Base-by-base conservation (phyloP, 1,140 invertebrate species). In the Atta colombica region DNA sequence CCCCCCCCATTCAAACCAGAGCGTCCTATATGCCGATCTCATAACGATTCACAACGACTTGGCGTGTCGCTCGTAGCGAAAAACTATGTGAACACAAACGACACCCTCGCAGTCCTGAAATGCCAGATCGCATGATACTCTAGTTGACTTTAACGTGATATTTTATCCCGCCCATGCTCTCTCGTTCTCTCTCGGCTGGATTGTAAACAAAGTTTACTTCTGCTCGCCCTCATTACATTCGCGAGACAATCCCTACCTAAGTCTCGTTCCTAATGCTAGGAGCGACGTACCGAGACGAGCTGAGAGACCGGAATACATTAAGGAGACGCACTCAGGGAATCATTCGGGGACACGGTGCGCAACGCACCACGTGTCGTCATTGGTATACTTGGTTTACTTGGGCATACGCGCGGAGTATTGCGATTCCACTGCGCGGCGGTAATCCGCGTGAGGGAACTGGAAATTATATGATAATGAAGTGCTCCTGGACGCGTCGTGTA, bases 381-480 rank as follows among this genome's bases (percentile, higher is more conserved):
- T 39, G 58, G 10, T 35, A 35, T 35, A 35, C 31, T 35, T 16
- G 6, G 18, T 61, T 6, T 25, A 49, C 60, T 28, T 3, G 10
- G 16, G 68, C 18, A 68, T 61, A 35, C 45, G 74, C 63, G 63
- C 78, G 31, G 31, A 5, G 31, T 35, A 35, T 35, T 35, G 58
- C 65, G 84, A 84, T 81, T 65, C 82, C 69, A 60, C 77, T 69
- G 87, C 85, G 55, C 68, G 39, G 21, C 77, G 89, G 77, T 88
- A 88, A 90, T 90, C 77, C 90, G 71, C 82, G 82, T 87, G 85
- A 49, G 61, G 80, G 84, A 91, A 89, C 86, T 31, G 87, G 84
- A 88, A 89, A 90, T 92, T 89, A 91, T 92, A 92, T 91, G 91
- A 86, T 90, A 92, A 92, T 90, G 90, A 91, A 85, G 72, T 88